Evolutionary conservation across 2,888 invertebrate species (phyloP).

Genomic region (Melinaea menophilus): DNA sequence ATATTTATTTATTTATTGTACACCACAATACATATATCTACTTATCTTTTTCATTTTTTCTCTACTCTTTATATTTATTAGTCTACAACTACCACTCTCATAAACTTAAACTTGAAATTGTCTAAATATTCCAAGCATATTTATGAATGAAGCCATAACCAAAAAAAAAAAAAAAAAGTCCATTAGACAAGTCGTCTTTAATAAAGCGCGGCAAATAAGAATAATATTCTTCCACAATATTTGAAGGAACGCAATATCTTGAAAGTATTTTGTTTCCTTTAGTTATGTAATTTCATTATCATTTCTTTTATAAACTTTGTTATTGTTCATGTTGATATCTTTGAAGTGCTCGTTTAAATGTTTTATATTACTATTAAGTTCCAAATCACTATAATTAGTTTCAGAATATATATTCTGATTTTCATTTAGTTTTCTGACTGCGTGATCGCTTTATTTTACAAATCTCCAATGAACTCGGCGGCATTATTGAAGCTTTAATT

Average conservation of each 20-base stretch:
- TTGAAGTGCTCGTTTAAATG: conserved; percentile 46
- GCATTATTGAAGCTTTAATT: conserved; percentile 37
- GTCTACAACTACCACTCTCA: too few species aligned
- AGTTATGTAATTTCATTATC: conserved; percentile 17
- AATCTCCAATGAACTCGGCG: conserved; percentile 60
- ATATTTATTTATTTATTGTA: too few species aligned
- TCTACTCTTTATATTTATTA: too few species aligned
- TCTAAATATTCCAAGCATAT: too few species aligned
- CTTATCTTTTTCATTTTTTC: too few species aligned
- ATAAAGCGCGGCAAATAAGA: conserved; percentile 56
- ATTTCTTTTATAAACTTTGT: conserved; percentile 34
- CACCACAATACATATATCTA: too few species aligned
- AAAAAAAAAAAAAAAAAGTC: too few species aligned
- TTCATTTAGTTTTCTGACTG: conserved; percentile 45
- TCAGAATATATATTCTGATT: conserved; percentile 41
- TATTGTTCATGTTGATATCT: conserved; percentile 41
- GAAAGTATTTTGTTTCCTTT: conserved; percentile 12
- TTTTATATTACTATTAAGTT: conserved; percentile 44
- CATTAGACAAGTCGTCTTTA: conserved; percentile 56
- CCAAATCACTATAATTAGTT: conserved; percentile 34
- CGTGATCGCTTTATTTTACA: conserved; percentile 46
- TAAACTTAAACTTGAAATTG: too few species aligned
- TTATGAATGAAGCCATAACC: too few species aligned
- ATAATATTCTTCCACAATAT: conserved; percentile 52
- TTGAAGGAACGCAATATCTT: conserved; percentile 47